Conservation (phyloP, 2,113 vertebrate genomes). For the Thymallus thymallus region DNA sequence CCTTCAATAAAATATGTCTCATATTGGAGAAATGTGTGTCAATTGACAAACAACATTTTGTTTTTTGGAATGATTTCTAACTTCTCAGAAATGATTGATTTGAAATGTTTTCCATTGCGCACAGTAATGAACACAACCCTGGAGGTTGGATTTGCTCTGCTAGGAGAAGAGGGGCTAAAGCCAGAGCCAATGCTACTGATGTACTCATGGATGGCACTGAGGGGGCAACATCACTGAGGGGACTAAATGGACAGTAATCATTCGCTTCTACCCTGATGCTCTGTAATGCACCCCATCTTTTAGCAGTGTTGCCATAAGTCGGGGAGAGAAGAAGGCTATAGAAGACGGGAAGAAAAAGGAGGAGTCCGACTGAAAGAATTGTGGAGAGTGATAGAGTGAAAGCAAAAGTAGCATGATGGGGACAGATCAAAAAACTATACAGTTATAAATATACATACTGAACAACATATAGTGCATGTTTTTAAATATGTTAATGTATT, state of each 20-base stretch:
- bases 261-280: conserved; percentile 25
- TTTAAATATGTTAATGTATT: too few species aligned
- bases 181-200: conserved; percentile 39
- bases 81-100: too few species aligned
- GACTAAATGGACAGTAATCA: conserved; percentile 32
- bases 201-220: conserved; percentile 21
- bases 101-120: too few species aligned
- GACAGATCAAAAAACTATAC: neutral
- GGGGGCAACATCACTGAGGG: conserved; percentile 20
- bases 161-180: conserved; percentile 11
- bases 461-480: too few species aligned
- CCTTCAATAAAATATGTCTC: too few species aligned
- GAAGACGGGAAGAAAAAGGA: conserved; percentile 4
- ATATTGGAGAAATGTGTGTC: too few species aligned
- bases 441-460: too few species aligned
- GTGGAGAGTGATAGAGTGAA: neutral
- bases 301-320: too few species aligned
- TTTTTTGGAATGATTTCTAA: too few species aligned
- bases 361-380: neutral
- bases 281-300: conserved; percentile 18
- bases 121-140: neutral
- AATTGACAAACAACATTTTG: too few species aligned
- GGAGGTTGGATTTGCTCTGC: conserved; percentile 13
- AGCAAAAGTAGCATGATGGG: neutral
- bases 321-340: too few species aligned